Base-by-base conservation (phyloP, 2,888 invertebrate species). In the Hedya salicella region DNA sequence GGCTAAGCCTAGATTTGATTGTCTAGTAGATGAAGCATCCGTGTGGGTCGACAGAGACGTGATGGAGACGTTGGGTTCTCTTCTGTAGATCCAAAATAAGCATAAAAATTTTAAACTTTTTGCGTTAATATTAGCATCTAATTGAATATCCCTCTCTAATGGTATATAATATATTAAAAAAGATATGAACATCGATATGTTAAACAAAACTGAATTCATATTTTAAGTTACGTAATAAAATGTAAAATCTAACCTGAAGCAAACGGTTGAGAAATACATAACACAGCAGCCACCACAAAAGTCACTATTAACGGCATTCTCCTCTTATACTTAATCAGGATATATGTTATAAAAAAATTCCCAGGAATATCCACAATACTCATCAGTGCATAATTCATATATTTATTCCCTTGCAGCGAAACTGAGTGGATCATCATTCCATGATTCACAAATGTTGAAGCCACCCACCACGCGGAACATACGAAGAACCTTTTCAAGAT, bases 381-480 rank as follows among this genome's bases (percentile, higher is more conserved):
- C 0, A 94, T 91, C 16, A 95, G 75, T 3, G 95, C 95, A 75
- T 95, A 97, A 82, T 96, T 97, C 1, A 95, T 74, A 77, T 96
- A 96, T 75, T 95, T 95, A 78, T 96, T 95, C 3, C 96, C 96
- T 71, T 94, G 93, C 36, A 97, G 82, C 0, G 95, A 93, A 0
- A 96, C 95, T 0, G 96, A 94, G 76, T 96, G 96, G 30, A 97
- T 91, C 1, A 95, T 94, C 70, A 97, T 81, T 0, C 97, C 97
- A 73, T 96, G 97, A 77, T 95, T 96, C 0, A 97, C 95, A 69
- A 97, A 95, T 0, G 95, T 95, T 56, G 95, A 95, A 0, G 96
- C 95, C 0, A 94, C 82, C 91, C 89, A 91, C 89, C 91, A 91
- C 0, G 83, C 75, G 0, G 89, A 71, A 54, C 91, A 91, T 0